A percentile compares a stretch with the other conserved stretches of the same genome.
Evolutionary conservation across 2,888 invertebrate species (phyloP).

Genomic region (Heliconius cydno): DNA sequence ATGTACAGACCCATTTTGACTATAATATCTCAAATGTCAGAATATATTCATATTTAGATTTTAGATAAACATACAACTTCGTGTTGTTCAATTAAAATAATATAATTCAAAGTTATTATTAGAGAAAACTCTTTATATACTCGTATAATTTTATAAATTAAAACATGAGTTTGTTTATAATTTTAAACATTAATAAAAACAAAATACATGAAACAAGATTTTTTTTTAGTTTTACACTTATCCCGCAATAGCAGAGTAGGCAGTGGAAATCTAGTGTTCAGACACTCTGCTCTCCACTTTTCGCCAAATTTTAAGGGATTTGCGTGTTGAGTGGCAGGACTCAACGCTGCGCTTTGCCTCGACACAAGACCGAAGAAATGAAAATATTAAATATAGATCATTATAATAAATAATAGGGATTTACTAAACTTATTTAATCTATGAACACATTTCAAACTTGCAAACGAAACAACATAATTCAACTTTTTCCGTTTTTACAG

Average conservation of each 20-base stretch:
- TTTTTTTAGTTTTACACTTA: too few relatives aligned
- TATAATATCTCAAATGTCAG: conserved; percentile 3
- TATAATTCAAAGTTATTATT: conserved; percentile 7
- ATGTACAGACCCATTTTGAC: background rate
- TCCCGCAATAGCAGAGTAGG: too few relatives aligned
- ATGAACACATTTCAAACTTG: conserved; percentile 25
- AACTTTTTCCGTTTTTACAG: conserved; percentile 26
- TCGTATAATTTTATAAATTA: background rate
- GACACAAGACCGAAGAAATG: background rate
- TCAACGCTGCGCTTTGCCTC: too few relatives aligned
- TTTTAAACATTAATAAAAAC: background rate
- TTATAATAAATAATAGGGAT: background rate
- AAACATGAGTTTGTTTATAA: background rate
- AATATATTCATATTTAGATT: conserved; percentile 16
- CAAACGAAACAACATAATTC: conserved; percentile 30
- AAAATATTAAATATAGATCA: background rate
- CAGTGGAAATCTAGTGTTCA: too few relatives aligned
- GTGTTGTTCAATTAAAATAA: conserved; percentile 10
- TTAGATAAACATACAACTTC: conserved; percentile 11
- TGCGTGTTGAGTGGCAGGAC: too few relatives aligned
- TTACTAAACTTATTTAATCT: conserved; percentile 9
- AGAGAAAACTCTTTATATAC: background rate
- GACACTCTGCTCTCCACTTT: too few relatives aligned
- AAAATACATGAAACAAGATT: background rate
- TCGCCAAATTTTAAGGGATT: too few relatives aligned